Evolutionary conservation across 2,797 vertebrate genomes (phyloP).

Genomic region (Hybognathus amarus): DNA sequence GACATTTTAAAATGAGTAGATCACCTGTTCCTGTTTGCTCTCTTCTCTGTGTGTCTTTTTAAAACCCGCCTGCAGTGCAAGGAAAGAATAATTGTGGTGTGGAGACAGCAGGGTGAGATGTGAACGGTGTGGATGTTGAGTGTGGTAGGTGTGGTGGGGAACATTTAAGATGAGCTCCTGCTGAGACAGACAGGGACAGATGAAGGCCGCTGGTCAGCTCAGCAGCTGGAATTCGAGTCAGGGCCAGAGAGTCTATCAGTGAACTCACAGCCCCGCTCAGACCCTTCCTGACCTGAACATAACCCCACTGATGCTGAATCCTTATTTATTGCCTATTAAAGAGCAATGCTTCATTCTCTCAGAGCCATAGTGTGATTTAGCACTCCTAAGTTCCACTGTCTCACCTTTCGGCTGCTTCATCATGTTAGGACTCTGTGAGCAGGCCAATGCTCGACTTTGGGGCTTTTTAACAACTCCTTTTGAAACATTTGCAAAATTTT

Average conservation of each 20-base stretch:
- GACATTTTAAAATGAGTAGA: neutral
- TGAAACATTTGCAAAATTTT: neutral
- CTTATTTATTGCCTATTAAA: slow-evolving; percentile 79
- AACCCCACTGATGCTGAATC: slow-evolving; percentile 80
- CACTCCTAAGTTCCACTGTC: slow-evolving; percentile 55
- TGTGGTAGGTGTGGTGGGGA: slow-evolving; percentile 10
- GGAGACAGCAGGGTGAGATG: neutral
- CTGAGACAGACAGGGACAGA: slow-evolving; percentile 64
- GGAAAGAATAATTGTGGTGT: neutral
- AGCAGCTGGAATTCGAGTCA: slow-evolving; percentile 66
- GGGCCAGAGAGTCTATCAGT: slow-evolving; percentile 46
- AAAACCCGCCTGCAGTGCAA: neutral
- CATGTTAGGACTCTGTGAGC: neutral
- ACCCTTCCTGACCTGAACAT: slow-evolving; percentile 69
- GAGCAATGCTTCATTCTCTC: slow-evolving; percentile 73
- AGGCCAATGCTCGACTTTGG: neutral
- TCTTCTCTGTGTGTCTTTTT: neutral
- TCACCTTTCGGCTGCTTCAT: slow-evolving; percentile 15
- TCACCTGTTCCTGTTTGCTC: neutral
- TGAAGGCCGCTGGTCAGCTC: slow-evolving; percentile 57
- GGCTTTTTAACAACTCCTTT: neutral
- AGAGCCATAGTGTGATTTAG: slow-evolving; percentile 71
- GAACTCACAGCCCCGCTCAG: slow-evolving; percentile 52
- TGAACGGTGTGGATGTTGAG: neutral
- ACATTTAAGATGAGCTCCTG: slow-evolving; percentile 34